Evolutionary conservation across 2,797 vertebrate species (phyloP).

Genomic region (Lycodopsis pacificus): DNA sequence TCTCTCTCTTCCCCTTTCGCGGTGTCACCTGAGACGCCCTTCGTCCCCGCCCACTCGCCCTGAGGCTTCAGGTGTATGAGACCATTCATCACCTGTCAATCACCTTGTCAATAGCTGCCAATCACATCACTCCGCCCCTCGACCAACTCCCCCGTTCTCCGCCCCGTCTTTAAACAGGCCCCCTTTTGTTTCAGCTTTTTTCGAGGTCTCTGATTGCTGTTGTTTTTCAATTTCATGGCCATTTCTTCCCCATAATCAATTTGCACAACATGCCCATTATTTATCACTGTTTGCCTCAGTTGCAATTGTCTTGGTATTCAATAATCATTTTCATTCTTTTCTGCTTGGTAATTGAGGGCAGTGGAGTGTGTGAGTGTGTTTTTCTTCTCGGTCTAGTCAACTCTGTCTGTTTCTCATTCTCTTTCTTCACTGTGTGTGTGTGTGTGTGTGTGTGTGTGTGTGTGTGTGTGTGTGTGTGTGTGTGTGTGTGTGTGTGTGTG

Average conservation of each 20-base stretch:
- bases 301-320: slow-evolving; percentile 71
- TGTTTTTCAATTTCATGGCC: slow-evolving; percentile 76
- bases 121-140: slow-evolving; percentile 46
- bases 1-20: slow-evolving; percentile 54
- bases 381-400: slow-evolving; percentile 52
- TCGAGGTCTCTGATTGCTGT: slow-evolving; percentile 58
- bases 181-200: slow-evolving; percentile 51
- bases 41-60: slow-evolving; percentile 49
- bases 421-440: slow-evolving; percentile 22
- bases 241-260: slow-evolving; percentile 72
- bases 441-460: slow-evolving; percentile 11
- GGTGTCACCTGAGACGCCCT: slow-evolving; percentile 62
- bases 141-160: slow-evolving; percentile 6
- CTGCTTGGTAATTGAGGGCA: slow-evolving; percentile 66
- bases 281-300: slow-evolving; percentile 67
- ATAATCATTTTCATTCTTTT: slow-evolving; percentile 71
- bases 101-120: slow-evolving; percentile 48
- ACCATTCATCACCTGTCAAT: slow-evolving; percentile 61
- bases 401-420: slow-evolving; percentile 25
- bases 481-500: not conserved
- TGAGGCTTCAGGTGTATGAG: slow-evolving; percentile 61
- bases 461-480: no score
- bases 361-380: slow-evolving; percentile 65
- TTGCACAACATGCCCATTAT: slow-evolving; percentile 71
- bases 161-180: slow-evolving; percentile 25